A percentile compares a stretch with the other conserved stretches of the same genome.
phyloP scores from a whole-genome alignment of 2,888 invertebrate genomes.

The Drosophila hamatofila region DNA sequence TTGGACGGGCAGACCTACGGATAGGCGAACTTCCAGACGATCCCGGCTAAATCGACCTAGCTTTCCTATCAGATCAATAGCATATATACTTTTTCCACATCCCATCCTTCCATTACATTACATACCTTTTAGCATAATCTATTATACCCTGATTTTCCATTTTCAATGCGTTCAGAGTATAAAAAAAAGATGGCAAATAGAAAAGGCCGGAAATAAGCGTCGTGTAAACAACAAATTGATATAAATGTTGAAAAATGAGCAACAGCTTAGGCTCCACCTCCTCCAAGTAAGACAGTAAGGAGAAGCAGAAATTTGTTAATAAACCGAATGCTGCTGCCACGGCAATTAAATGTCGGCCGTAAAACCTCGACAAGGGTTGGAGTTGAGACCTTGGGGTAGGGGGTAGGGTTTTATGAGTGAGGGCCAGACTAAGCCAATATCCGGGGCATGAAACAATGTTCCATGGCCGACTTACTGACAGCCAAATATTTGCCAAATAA shows the following conservation, averaged over 20 bases:
- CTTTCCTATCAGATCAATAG: too few relatives aligned
- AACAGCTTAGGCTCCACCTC: conserved; percentile 3
- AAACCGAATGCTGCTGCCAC: conserved; percentile 47
- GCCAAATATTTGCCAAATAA: conserved; percentile 76
- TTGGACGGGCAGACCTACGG: too few relatives aligned
- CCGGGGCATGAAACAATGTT: conserved; percentile 59
- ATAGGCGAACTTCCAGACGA: too few relatives aligned
- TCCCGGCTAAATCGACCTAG: too few relatives aligned
- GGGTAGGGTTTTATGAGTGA: neutral
- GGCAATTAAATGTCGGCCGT: conserved; percentile 61
- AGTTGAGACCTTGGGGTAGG: neutral
- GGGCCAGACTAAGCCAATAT: conserved; percentile 57
- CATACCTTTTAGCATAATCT: neutral
- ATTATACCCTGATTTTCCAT: neutral
- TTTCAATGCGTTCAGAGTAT: neutral
- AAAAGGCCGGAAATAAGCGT: conserved; percentile 28
- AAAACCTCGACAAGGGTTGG: conserved; percentile 10
- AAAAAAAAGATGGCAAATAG: neutral
- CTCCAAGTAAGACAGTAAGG: conserved; percentile 4
- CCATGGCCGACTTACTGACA: conserved; percentile 57
- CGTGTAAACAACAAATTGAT: conserved; percentile 62
- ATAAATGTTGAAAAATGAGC: conserved; percentile 43
- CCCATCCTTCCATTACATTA: neutral
- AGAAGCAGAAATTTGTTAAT: conserved; percentile 50
- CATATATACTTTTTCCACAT: neutral